phyloP scores from a whole-genome alignment of 2,888 invertebrate species.

The Calliopum simillimum region DNA sequence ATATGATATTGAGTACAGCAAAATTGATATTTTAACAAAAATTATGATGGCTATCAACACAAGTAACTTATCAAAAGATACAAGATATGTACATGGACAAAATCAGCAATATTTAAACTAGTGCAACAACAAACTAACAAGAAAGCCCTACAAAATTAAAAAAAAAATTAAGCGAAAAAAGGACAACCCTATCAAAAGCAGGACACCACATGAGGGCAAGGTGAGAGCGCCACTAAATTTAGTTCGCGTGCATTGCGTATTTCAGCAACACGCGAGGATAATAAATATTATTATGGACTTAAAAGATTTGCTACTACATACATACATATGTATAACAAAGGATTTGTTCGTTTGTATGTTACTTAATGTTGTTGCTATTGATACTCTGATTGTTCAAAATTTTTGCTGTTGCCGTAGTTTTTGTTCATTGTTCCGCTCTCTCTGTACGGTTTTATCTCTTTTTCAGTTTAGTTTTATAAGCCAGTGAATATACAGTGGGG shows the following conservation, averaged over 20 bases:
- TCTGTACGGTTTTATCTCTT: background rate
- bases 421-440: background rate
- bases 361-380: background rate
- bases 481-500: too few species aligned
- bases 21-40: too few species aligned
- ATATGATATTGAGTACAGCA: too few species aligned
- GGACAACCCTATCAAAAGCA: constrained; percentile 23
- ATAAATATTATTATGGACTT: constrained; percentile 24
- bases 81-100: too few species aligned
- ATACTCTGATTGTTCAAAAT: background rate
- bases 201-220: constrained; percentile 42
- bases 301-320: constrained; percentile 13
- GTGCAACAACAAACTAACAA: constrained; percentile 32
- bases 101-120: background rate
- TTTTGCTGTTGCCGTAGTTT: background rate
- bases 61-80: too few species aligned
- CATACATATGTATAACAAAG: too few species aligned
- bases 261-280: constrained; percentile 24
- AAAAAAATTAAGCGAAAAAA: constrained; percentile 19
- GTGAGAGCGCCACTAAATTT: constrained; percentile 39
- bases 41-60: too few species aligned
- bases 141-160: constrained; percentile 22
- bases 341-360: background rate
- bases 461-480: background rate
- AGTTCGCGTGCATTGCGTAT: constrained; percentile 41